Conservation (phyloP, 2,113 vertebrate species). For the Oplegnathus fasciatus region DNA sequence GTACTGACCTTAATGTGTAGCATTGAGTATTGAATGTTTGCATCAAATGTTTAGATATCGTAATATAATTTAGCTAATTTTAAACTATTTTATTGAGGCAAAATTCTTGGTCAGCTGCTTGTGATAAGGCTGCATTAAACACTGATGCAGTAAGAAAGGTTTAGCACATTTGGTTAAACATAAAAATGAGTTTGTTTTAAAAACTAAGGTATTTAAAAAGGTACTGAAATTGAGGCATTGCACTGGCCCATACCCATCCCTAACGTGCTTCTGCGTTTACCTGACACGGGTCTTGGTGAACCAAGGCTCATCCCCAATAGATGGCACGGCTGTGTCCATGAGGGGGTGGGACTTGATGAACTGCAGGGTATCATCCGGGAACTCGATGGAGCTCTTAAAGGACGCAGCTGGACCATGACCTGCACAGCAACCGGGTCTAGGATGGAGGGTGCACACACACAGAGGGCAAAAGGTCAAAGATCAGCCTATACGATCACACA, state of each 20-base stretch:
- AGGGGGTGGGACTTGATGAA: conserved; percentile 99
- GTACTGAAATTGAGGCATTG: not conserved
- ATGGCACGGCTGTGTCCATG: conserved; percentile 95
- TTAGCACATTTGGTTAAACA: not conserved
- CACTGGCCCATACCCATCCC: no score
- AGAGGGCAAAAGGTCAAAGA: conserved; percentile 79
- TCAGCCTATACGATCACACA: conserved; percentile 62
- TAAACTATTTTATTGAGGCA: no score
- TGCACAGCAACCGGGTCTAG: conserved; percentile 96
- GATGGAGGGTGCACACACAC: conserved; percentile 57
- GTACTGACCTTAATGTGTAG: not conserved
- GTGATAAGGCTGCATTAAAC: not conserved
- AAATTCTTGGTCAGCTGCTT: not conserved
- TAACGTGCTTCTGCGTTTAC: conserved; percentile 71
- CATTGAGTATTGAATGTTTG: not conserved
- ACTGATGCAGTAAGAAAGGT: not conserved
- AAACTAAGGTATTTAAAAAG: no score
- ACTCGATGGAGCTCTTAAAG: conserved; percentile 95
- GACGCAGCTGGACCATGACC: conserved; percentile 92
- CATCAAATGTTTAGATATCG: not conserved
- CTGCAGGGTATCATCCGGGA: conserved; percentile 95
- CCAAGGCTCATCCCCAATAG: conserved; percentile 94
- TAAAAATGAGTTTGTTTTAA: not conserved
- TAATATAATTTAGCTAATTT: no score
- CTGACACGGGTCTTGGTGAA: conserved; percentile 99